Evolutionary conservation across 2,888 invertebrate species (phyloP).

Genomic region (Sericinus montela): DNA sequence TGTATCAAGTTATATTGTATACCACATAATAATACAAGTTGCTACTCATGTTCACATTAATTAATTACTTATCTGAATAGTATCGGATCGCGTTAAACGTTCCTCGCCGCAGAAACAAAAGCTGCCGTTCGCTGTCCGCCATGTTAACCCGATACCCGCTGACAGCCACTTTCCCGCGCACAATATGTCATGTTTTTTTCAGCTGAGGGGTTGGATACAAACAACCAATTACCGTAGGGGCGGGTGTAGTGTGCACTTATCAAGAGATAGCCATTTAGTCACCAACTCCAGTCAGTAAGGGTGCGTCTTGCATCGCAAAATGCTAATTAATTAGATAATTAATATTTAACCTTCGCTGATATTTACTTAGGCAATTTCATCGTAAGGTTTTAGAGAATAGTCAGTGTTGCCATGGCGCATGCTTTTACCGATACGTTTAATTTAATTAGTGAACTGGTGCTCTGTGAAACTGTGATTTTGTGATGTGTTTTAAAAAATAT

Average conservation of each 20-base stretch:
- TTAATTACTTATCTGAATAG: conserved; percentile 50
- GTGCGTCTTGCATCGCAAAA: conserved; percentile 46
- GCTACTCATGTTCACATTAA: conserved; percentile 22
- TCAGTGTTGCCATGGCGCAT: conserved; percentile 60
- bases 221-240: conserved; percentile 75
- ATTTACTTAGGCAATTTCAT: conserved; percentile 24
- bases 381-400: conserved; percentile 30
- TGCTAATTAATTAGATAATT: conserved; percentile 21
- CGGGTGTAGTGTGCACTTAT: conserved; percentile 65
- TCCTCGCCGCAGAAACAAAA: conserved; percentile 63
- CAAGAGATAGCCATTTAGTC: conserved; percentile 69
- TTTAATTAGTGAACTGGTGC: conserved; percentile 65
- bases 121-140: conserved; percentile 41
- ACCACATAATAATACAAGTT: too few species aligned
- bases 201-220: conserved; percentile 73
- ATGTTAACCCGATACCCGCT: conserved; percentile 61
- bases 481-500: conserved; percentile 49
- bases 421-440: conserved; percentile 55
- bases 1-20: too few species aligned
- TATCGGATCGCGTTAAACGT: conserved; percentile 58
- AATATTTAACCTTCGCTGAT: conserved; percentile 16
- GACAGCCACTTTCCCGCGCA: conserved; percentile 74
- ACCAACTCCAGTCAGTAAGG: conserved; percentile 57
- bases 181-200: conserved; percentile 75
- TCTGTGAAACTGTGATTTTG: conserved; percentile 60